Evolutionary conservation across 2,797 vertebrate species (phyloP), one percentile per base, ranked within the genome.

Genomic region (Trachurus trachurus): DNA sequence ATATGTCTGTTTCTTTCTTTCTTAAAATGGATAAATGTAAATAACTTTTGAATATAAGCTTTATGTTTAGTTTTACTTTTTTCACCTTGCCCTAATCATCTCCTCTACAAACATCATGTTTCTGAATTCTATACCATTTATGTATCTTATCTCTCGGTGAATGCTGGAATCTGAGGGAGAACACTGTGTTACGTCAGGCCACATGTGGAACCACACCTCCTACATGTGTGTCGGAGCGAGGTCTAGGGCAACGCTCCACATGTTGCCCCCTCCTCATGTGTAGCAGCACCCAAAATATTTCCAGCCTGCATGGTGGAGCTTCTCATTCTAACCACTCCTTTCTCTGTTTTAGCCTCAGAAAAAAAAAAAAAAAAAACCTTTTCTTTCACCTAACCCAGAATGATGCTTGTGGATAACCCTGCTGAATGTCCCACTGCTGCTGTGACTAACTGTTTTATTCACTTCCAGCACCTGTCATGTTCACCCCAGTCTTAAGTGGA

Each of bases 391-490:
- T 93, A 91, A 92, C 90, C 74, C 77, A 61, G 86, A 91, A 86
- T 80, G 89, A 88, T 86, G 86, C 69, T 81, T 42, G 62, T 81
- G 79, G 69, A 90, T 77, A 85, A 69, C 66, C 59, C 31, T 31
- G 29, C 59, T 75, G 74, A 82, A 74, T 76, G 77, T 84, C 68
- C 80, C 65, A 58, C 76, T 78, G 76, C 80, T 59, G 71, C 87
- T 79, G 74, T 86, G 71, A 85, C 86, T 84, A 71, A 94, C 92
- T 68, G 80, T 92, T 87, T 86, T 84, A 86, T 92, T 94, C 69
- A 86, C 80, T 93, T 94, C 53, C 84, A 93, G 93, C 92, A 52
- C 79, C 78, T 56, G 83, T 85, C 85, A 76, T 65, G 76, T 84
- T 85, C 75, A 52, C 82, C 80, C 47, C 65, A 61, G 53, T 78